Evolutionary conservation across 92 coral and sea anemone genomes (phyloP), one percentile per base, ranked within the genome.

Genomic region (Muricea muricata): DNA sequence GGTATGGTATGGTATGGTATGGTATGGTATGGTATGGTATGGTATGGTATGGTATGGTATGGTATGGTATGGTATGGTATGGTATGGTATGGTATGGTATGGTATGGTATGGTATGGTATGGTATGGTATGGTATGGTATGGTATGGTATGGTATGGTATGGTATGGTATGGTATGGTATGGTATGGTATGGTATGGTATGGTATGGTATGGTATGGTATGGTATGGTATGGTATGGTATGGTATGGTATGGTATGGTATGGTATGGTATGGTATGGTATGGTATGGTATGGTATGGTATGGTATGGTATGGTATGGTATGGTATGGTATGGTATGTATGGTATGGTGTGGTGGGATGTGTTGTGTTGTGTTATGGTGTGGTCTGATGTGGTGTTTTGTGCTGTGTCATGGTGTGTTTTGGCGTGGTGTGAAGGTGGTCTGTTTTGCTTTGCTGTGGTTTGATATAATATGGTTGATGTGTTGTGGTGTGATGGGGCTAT

Each of bases 251-350:
- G 42, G 25, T 34, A 65, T 65, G 34, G 72, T 65, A 65, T 65
- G 72, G 72, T 65, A 65, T 65, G 72, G 72, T 18, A 29, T 25
- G 70, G 33, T n/a, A 65, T 65, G 35, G 72, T 65, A 65, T 65
- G 72, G 25, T 65, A 65, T 65, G 72, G 34, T 65, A 65, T 65
- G 72, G 72, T 65, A 25, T 65, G 35, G 72, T 65, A 65, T 65
- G 72, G 72, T 65, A 65, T 29, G 72, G 34, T 21, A 65, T 65
- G 6, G 39, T 65, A 65, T 63, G 70, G 70, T 63, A 63, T 55
- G 65, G 65, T 55, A 55, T 55, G 65, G 65, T 55, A 55, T 55
- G 65, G 65, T 18, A 18, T 3, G 65, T 55, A 55, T 4, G 21
- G 65, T 52, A 25, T 52, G 60, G 60, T 52, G 60, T 52, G n/a